These are phyloP conservation scores for Drosophila littoralis DNA, from an alignment of 1,140 invertebrate species.

Conservation along the genomic window DNA sequence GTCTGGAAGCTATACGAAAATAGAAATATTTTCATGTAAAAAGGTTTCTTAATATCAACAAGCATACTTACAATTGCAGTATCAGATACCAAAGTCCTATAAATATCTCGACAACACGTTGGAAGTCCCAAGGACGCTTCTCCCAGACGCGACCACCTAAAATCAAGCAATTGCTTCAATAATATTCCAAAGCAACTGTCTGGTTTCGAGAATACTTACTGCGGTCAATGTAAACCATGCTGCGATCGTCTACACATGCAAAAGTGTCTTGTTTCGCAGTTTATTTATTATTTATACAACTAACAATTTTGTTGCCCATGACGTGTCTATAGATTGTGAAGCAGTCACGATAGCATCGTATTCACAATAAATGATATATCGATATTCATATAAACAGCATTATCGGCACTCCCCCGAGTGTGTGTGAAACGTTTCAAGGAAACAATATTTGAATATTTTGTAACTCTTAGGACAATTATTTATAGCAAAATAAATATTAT, in stretches of 20 bases:
- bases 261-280: neutral
- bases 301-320: conserved; percentile 15
- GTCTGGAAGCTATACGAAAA: conserved; percentile 17
- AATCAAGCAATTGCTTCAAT: neutral
- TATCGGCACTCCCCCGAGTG: neutral
- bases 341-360: neutral
- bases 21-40: too few relatives aligned
- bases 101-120: conserved; percentile 62
- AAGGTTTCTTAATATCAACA: too few relatives aligned
- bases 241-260: neutral
- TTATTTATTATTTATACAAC: conserved; percentile 16
- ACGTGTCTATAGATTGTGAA: conserved; percentile 33
- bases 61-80: conserved; percentile 56
- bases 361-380: neutral
- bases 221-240: conserved; percentile 33
- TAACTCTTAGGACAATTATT: too few relatives aligned
- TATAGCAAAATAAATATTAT: neutral
- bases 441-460: neutral
- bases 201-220: neutral
- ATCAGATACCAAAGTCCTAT: conserved; percentile 60
- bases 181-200: neutral
- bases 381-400: neutral
- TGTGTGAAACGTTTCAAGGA: neutral
- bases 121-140: conserved; percentile 70
- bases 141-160: conserved; percentile 75